Evolutionary conservation across 1,140 invertebrate genomes (phyloP), one percentile per base, ranked within the genome.

Genomic region (Oryzaephilus surinamensis): DNA sequence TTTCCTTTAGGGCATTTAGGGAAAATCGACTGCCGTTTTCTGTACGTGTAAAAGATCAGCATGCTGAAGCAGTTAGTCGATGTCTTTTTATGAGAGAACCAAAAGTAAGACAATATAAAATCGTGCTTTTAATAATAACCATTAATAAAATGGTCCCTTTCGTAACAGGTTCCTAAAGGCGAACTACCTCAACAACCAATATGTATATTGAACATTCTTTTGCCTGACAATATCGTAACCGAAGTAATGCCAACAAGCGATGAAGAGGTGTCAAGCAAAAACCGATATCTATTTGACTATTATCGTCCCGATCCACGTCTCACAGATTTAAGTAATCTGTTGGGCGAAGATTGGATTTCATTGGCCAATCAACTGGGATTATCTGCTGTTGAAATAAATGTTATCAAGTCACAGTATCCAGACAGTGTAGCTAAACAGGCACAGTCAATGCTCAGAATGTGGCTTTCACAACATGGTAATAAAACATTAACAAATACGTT

Each of bases 11-110:
- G 60, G 92, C 95, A n/a, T 99, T 99, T 71, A 78, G 88, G 46
- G 96, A 99, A 64, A 99, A 98, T 68, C 73, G 96, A 29, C 67
- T 99, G 31, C 90, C 93, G 1, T 96, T 96, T 62, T 87, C 83
- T 10, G 86, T 95, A 0, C 81, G 92, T 53, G 85, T 97, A 1
- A 89, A 93, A 60, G 93, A 96, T 62, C 79, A 84, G 28, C 80
- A 91, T 60, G 77, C 92, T 24, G 92, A 97, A 58, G 81, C 90
- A 16, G 80, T 93, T 15, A 95, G 94, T 11, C 73, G 95, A 38
- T 86, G 96, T 55, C 79, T 96, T 46, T 97, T 99, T 58, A 97
- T 98, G 93, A 77, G 83, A 51, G 95, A 99, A 57, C 85, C 92
- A 0, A 94, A 92, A 66, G 72, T 71, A 55, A n/a, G n/a, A n/a